Evolutionary conservation across 1,140 invertebrate species (phyloP).

Genomic region (Neodiprion virginianus): DNA sequence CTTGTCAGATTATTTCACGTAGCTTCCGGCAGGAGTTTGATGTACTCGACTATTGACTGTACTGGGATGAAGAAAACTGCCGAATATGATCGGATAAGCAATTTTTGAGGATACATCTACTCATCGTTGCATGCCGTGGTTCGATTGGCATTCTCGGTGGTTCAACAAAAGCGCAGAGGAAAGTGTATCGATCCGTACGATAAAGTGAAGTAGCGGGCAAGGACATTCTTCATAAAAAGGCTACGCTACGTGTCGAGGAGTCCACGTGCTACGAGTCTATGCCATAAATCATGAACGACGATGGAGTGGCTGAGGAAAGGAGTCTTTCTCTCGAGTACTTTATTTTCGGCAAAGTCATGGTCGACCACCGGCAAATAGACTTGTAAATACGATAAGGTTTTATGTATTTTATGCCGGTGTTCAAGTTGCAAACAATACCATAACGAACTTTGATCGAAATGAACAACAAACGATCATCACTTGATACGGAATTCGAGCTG

Average conservation of each 20-base stretch:
- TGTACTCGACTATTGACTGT: no score
- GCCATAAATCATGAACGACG: not conserved
- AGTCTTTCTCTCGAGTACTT: no score
- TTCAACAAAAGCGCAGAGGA: not conserved
- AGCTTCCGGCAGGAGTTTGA: no score
- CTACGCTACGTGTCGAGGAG: not conserved
- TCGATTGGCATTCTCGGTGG: not conserved
- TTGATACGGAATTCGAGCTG: not conserved
- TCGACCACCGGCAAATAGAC: no score
- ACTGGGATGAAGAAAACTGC: no score
- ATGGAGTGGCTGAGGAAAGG: not conserved
- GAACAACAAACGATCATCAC: no score
- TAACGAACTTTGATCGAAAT: no score
- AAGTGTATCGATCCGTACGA: not conserved
- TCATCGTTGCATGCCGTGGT: not conserved
- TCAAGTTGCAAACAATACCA: no score
- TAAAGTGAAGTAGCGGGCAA: not conserved
- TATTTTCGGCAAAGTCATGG: no score
- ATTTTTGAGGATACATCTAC: not conserved
- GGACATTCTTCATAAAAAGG: constrained; percentile 8
- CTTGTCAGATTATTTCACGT: no score
- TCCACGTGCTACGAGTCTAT: not conserved
- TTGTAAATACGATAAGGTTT: no score
- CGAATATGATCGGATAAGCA: not conserved
- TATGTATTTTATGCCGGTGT: no score